Evolutionary conservation across 1,140 invertebrate species (phyloP).

Genomic region (Phenacoccus solenopsis): DNA sequence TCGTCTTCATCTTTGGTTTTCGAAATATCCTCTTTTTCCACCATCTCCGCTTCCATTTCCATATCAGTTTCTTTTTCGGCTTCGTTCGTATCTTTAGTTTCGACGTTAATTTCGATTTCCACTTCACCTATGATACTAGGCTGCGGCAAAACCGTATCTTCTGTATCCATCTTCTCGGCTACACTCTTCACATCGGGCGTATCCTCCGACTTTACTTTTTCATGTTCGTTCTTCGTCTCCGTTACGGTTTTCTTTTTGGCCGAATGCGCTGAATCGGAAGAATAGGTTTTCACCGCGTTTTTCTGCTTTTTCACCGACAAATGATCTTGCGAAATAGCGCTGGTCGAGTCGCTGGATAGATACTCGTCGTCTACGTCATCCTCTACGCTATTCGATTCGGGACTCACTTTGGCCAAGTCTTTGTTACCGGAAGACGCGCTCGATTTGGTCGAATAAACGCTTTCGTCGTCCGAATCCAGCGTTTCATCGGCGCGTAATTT

Average conservation of each 20-base stretch:
- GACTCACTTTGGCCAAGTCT: neutral
- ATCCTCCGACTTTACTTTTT: neutral
- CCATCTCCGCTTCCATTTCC: neutral
- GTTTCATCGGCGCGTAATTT: neutral
- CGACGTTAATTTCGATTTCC: neutral
- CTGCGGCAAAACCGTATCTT: neutral
- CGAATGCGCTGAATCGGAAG: neutral
- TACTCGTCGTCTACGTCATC: neutral
- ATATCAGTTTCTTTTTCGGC: neutral
- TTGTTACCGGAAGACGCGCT: neutral
- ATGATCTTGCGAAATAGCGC: neutral
- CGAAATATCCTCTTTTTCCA: neutral
- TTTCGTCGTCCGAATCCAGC: neutral
- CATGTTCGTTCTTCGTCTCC: neutral
- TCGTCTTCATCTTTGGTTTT: slow-evolving; percentile 24
- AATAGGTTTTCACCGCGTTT: neutral
- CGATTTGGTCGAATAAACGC: neutral
- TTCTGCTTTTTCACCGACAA: neutral
- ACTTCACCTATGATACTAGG: neutral
- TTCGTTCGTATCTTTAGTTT: neutral
- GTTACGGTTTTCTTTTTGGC: neutral
- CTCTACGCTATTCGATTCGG: neutral
- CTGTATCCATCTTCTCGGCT: neutral
- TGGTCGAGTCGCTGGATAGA: neutral
- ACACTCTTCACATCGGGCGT: neutral